Conservation (phyloP, 2,113 vertebrate species). For the Rhinolophus sinicus region DNA sequence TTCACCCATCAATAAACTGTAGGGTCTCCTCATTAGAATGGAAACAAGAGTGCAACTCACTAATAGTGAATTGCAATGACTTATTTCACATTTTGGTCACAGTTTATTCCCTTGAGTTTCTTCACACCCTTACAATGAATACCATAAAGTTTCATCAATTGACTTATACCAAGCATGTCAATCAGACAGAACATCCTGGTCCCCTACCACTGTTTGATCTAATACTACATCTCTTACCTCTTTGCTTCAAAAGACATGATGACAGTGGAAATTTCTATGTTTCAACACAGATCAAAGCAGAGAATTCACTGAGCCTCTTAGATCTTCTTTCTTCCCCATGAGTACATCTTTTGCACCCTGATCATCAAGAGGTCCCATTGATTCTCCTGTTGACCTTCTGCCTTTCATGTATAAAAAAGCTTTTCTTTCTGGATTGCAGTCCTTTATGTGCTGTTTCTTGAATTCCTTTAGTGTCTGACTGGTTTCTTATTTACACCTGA, state of each 20-base stretch:
- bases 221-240: slow-evolving; percentile 60
- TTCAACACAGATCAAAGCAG: slow-evolving; percentile 78
- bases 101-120: slow-evolving; percentile 46
- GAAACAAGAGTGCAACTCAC: slow-evolving; percentile 23
- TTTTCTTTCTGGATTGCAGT: slow-evolving; percentile 75
- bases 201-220: slow-evolving; percentile 75
- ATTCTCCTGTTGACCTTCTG: slow-evolving; percentile 71
- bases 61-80: background rate
- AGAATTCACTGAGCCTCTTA: slow-evolving; percentile 69
- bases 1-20: background rate
- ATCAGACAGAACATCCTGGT: slow-evolving; percentile 71
- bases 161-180: slow-evolving; percentile 55
- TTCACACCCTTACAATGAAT: slow-evolving; percentile 21
- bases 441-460: slow-evolving; percentile 72
- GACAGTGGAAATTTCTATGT: slow-evolving; percentile 74
- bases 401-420: slow-evolving; percentile 78
- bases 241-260: slow-evolving; percentile 79
- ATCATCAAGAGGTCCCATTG: slow-evolving; percentile 72
- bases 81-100: background rate
- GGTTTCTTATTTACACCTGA: slow-evolving; percentile 77
- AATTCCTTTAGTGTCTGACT: slow-evolving; percentile 70
- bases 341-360: slow-evolving; percentile 58
- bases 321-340: slow-evolving; percentile 63
- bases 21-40: background rate
- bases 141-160: slow-evolving; percentile 68